phyloP scores from a whole-genome alignment of 2,888 invertebrate species.

The Mesopsocus fuscifrons region DNA sequence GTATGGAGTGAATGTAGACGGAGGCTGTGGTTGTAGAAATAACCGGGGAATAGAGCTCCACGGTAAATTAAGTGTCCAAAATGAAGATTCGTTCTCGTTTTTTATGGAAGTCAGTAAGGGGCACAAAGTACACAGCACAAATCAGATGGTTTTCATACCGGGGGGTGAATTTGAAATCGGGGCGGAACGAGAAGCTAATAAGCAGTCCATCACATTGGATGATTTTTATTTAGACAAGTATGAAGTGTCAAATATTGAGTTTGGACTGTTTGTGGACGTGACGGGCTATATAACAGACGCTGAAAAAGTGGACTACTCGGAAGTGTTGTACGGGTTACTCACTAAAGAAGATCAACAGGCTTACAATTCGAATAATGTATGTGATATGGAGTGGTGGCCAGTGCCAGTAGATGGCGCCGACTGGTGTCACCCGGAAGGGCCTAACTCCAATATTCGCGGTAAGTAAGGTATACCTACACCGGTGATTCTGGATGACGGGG shows the following conservation, averaged over 20 bases:
- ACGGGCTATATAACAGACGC: conserved; percentile 74
- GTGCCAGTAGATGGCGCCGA: conserved; percentile 59
- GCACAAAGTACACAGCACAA: too few relatives aligned
- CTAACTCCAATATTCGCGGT: conserved; percentile 42
- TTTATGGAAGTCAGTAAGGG: too few relatives aligned
- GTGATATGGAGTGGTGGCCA: too few relatives aligned
- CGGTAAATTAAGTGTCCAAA: too few relatives aligned
- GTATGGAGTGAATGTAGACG: too few relatives aligned
- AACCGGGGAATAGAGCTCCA: too few relatives aligned
- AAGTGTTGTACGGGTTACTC: conserved; percentile 64
- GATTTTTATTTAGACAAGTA: conserved; percentile 61
- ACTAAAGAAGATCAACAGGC: conserved; percentile 53
- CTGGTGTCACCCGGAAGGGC: conserved; percentile 71
- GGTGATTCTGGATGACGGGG: too few relatives aligned
- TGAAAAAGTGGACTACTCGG: conserved; percentile 81
- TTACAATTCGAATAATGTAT: conserved; percentile 52
- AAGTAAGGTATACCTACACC: too few relatives aligned
- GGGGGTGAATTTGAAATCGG: conserved; percentile 55
- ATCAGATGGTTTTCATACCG: conserved; percentile 53
- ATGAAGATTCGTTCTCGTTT: too few relatives aligned
- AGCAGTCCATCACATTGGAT: conserved; percentile 36
- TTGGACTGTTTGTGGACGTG: conserved; percentile 44
- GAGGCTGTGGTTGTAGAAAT: too few relatives aligned
- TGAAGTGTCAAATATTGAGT: conserved; percentile 75
- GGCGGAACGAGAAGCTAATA: conserved; percentile 66